Base-by-base conservation (phyloP, 2,113 vertebrate species). In the Vidua chalybeata region DNA sequence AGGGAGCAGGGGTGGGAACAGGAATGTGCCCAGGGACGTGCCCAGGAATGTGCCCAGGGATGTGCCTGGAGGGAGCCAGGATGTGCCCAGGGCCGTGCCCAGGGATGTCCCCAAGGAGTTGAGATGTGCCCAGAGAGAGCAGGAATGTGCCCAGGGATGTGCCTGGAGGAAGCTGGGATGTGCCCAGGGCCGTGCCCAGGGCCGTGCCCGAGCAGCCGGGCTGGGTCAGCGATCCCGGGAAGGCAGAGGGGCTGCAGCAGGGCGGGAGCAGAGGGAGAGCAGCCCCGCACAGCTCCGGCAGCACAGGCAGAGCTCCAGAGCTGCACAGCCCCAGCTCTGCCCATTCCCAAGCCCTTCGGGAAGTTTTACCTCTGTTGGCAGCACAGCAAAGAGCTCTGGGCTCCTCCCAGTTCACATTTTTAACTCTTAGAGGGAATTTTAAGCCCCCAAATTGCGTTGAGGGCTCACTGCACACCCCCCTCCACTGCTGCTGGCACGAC, bases 141-240 rank as follows among this genome's bases (percentile, higher is more conserved):
- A 9, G 19, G 19, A 7, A 58, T 13, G 20, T 22, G 39, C 28
- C 28, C 24, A 20, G 4, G 27, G 20, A 20, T 15, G 49, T 21
- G 33, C 66, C 13, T 2, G 22, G 21, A 21, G 20, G 7, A 31
- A 21, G 9, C n/a, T 2, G 26, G 37, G 59, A 37, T 61, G 15
- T 12, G 24, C 59, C 15, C 58, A 26, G 17, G 18, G 27, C 39
- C 8, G 58, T 4, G 23, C 35, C 24, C 33, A 23, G 14, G 21
- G 33, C 28, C 15, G 48, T 20, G 23, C 66, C 26, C 69, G 6
- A 31, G 54, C 33, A 46, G 48, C 22, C 22, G 43, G 59, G 35
- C 61, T 26, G 55, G 72, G 9, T 17, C 26, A 35, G 69, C 0
- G 5, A 21, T 4, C 16, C 72, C 5, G 0, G 33, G 52, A 67